phyloP scores from a whole-genome alignment of 2,888 invertebrate species.

The Entomobrya multifasciata region DNA sequence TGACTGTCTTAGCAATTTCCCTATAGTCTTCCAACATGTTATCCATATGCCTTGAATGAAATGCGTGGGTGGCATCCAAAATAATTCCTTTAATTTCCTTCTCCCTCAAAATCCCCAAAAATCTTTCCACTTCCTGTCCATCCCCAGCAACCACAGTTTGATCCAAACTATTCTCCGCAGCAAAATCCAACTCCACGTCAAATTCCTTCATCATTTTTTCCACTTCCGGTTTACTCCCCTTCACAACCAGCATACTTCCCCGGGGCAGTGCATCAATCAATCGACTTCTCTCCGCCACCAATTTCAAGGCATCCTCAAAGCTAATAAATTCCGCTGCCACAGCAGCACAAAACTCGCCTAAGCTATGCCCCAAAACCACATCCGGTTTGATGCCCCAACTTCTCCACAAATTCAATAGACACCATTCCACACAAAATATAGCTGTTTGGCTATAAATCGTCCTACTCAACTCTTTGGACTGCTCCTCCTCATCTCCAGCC shows the following conservation, averaged over 20 bases:
- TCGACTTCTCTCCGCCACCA: too few species aligned
- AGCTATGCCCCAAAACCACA: slow-evolving; percentile 67
- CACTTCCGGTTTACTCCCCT: background rate
- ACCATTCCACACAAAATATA: slow-evolving; percentile 70
- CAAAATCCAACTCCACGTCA: slow-evolving; percentile 43
- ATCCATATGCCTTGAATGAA: slow-evolving; percentile 65
- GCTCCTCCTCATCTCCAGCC: too few species aligned
- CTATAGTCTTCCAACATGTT: slow-evolving; percentile 42
- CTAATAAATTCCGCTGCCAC: too few species aligned
- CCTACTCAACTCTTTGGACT: background rate
- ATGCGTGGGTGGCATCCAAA: slow-evolving; percentile 60
- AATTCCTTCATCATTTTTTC: background rate
- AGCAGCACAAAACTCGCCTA: too few species aligned
- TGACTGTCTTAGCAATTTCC: slow-evolving; percentile 9
- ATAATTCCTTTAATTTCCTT: slow-evolving; percentile 39
- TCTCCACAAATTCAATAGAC: slow-evolving; percentile 65
- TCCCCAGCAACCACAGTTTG: slow-evolving; percentile 70
- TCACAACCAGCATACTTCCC: slow-evolving; percentile 49
- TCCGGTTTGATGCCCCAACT: slow-evolving; percentile 70
- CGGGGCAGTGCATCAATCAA: slow-evolving; percentile 46
- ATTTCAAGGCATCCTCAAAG: too few species aligned
- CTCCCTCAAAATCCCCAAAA: slow-evolving; percentile 28
- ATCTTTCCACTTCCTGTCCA: background rate
- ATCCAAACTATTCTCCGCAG: slow-evolving; percentile 64
- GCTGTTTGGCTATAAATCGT: slow-evolving; percentile 71